Evolutionary conservation across 2,797 vertebrate genomes (phyloP).

Genomic region (Lophura swinhoii): DNA sequence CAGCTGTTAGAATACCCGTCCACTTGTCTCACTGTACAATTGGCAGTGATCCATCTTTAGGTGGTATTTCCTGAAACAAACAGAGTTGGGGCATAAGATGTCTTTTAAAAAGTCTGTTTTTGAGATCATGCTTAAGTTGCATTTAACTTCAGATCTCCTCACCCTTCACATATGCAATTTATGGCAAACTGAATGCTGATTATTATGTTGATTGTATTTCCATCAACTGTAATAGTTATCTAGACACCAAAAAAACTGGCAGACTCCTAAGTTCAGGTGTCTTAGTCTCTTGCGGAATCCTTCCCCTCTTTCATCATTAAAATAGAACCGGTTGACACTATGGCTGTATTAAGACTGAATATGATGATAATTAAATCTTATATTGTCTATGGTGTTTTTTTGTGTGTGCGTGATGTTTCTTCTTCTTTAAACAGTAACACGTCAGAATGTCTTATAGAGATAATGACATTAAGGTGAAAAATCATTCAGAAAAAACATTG

Average conservation of each 20-base stretch:
- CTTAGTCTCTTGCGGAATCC: not conserved
- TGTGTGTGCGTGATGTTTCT: not conserved
- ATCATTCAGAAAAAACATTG: not conserved
- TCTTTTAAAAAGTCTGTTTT: not conserved
- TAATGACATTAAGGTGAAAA: not conserved
- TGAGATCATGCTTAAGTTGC: not conserved
- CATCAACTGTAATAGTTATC: not conserved
- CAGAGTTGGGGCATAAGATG: not conserved
- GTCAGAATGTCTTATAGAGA: not conserved
- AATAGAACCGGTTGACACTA: not conserved
- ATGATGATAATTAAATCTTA: not conserved
- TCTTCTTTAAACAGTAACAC: not conserved
- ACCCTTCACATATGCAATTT: not conserved
- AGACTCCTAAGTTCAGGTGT: not conserved
- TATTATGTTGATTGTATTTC: not conserved
- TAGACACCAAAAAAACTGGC: not conserved
- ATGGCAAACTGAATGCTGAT: not conserved
- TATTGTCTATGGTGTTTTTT: not conserved
- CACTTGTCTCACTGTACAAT: not conserved
- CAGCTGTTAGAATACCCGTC: not conserved
- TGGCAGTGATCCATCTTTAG: not conserved
- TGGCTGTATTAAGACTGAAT: not conserved
- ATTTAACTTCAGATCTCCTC: not conserved
- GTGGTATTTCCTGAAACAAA: not conserved
- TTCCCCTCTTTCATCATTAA: not conserved